Conservation (phyloP, 1,140 invertebrate genomes). For the Ceratina japonica region DNA sequence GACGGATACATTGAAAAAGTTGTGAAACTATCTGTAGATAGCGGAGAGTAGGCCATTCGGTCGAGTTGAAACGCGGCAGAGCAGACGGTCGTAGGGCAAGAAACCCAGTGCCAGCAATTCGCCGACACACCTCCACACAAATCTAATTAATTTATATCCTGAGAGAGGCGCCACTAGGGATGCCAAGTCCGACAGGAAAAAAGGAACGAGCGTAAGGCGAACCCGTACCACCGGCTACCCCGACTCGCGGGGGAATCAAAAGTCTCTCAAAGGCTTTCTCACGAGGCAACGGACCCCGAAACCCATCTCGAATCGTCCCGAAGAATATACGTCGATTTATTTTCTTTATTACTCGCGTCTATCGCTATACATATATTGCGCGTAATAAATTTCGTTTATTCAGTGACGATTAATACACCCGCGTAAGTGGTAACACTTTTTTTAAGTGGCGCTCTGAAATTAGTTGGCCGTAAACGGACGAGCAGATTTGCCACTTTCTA, state of each 20-base stretch:
- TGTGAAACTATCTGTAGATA: conserved; percentile 52
- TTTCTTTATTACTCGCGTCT: not conserved
- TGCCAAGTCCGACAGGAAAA: conserved; percentile 35
- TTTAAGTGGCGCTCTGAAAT: not conserved
- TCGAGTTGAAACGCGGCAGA: conserved; percentile 49
- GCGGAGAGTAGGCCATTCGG: conserved; percentile 38
- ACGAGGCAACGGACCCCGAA: not conserved
- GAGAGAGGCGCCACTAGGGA: conserved; percentile 73
- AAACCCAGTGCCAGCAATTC: conserved; percentile 68
- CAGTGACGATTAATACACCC: not conserved
- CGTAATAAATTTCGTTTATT: not conserved
- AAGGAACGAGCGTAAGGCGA: conserved; percentile 23
- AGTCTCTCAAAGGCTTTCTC: not conserved
- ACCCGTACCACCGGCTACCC: conserved; percentile 5
- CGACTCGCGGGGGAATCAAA: conserved; percentile 20
- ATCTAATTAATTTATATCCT: conserved; percentile 79
- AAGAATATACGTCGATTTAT: not conserved
- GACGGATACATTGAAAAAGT: not conserved
- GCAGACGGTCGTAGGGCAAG: conserved; percentile 56
- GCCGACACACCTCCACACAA: conserved; percentile 77
- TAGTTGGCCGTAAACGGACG: not conserved
- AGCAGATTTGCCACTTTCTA: not conserved
- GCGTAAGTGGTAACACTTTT: not conserved
- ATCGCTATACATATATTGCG: not conserved
- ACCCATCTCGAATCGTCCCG: not conserved